Evolutionary conservation across 1,140 invertebrate species (phyloP).

Genomic region (Delia radicum): DNA sequence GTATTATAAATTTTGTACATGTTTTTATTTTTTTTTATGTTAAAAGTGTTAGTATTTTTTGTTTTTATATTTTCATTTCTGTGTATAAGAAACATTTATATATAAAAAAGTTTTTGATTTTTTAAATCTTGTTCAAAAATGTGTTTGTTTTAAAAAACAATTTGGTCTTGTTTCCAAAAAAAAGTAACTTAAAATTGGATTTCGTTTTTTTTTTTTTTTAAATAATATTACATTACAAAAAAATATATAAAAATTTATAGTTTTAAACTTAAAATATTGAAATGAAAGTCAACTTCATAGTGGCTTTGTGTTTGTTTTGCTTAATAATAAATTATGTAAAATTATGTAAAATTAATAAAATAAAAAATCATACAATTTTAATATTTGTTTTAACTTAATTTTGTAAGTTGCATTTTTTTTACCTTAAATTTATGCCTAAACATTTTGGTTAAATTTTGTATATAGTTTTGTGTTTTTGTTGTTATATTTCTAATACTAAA

Average conservation of each 20-base stretch:
- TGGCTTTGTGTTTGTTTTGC: constrained; percentile 1
- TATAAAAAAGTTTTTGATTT: not conserved
- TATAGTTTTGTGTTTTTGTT: not conserved
- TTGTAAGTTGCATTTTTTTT: constrained; percentile 8
- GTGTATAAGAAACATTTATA: not conserved
- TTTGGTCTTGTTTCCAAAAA: not conserved
- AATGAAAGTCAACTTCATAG: not conserved
- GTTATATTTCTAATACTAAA: constrained; percentile 14
- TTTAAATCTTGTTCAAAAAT: not conserved
- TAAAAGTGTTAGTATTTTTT: not conserved
- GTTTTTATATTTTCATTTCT: not conserved
- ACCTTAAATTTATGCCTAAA: constrained; percentile 22
- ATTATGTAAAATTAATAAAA: not conserved
- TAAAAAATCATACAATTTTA: not conserved
- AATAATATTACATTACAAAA: not conserved
- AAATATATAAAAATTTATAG: not conserved
- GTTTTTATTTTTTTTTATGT: not conserved
- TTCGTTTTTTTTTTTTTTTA: not conserved
- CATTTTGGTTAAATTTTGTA: constrained; percentile 16
- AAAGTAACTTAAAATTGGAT: not conserved
- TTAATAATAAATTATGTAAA: not conserved
- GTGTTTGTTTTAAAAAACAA: constrained; percentile 2
- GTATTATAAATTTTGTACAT: not conserved
- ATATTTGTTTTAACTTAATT: not conserved
- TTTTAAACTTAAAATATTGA: no score